Percentiles rank a stretch among this genome's conserved stretches.
phyloP scores from a whole-genome alignment of 2,113 vertebrate genomes.

The Drymodes brunneopygia region DNA sequence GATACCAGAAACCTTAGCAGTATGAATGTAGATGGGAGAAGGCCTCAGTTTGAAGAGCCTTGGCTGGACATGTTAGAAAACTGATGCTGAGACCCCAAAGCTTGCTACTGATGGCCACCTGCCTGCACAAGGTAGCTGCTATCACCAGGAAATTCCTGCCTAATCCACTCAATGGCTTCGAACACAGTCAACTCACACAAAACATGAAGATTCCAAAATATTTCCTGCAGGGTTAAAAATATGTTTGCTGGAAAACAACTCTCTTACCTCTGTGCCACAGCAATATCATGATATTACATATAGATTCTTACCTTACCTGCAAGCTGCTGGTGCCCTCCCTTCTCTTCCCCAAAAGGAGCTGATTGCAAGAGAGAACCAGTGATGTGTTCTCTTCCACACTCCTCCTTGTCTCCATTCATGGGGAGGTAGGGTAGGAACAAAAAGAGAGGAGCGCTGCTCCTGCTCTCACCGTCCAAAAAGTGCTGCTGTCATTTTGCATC shows the following conservation, averaged over 20 bases:
- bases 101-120: neutral
- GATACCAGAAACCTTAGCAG: neutral
- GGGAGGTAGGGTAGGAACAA: neutral
- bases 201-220: neutral
- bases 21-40: neutral
- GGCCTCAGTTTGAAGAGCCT: neutral
- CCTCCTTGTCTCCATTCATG: neutral
- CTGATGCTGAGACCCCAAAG: neutral
- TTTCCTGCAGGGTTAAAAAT: neutral
- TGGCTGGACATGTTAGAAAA: neutral
- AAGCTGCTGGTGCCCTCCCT: neutral
- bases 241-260: neutral
- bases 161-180: neutral
- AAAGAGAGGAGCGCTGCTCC: neutral
- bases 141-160: neutral
- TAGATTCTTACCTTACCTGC: neutral
- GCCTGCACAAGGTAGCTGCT: neutral
- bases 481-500: neutral
- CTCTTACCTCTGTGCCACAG: neutral
- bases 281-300: rapidly evolving
- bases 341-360: neutral
- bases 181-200: neutral
- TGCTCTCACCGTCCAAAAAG: neutral
- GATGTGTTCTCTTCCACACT: neutral
- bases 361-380: neutral